These are phyloP conservation scores for Ciconia stormi DNA, from an alignment of 2,113 vertebrate species.

Conservation along the genomic window DNA sequence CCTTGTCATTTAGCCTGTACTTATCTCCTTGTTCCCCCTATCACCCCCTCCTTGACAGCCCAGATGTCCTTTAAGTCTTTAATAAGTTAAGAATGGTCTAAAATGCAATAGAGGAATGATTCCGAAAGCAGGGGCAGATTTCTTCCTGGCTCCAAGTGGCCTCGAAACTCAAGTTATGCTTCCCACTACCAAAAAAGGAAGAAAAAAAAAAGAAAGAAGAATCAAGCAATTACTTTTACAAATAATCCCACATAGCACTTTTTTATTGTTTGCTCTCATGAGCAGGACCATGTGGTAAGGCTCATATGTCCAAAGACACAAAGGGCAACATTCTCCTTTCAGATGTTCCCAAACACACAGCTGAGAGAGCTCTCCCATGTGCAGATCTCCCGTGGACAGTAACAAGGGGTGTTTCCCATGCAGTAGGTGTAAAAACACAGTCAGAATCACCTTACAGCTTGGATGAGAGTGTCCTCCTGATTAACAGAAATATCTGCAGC, in stretches of 20 bases:
- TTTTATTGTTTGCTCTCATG: not conserved
- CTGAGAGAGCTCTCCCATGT: not conserved
- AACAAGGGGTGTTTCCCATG: not conserved
- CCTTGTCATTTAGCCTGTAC: not conserved
- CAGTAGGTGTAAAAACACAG: not conserved
- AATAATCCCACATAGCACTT: not conserved
- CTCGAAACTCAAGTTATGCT: not conserved
- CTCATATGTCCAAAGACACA: rapidly evolving
- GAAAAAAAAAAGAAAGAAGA: too few species aligned
- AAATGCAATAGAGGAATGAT: not conserved
- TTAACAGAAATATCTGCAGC: not conserved
- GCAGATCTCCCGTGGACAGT: not conserved
- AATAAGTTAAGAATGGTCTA: not conserved
- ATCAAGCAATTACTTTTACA: not conserved
- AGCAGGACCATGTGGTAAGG: not conserved
- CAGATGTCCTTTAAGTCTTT: not conserved
- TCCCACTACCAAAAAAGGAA: not conserved
- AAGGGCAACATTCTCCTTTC: not conserved
- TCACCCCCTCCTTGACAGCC: not conserved
- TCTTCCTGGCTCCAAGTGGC: not conserved
- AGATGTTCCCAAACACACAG: not conserved
- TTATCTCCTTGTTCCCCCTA: not conserved
- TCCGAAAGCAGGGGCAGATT: not conserved
- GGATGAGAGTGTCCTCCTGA: not conserved
- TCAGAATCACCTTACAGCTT: not conserved